A percentile compares a stretch with the other conserved stretches of the same genome.
These are phyloP conservation scores for Hypselothyrea guttata DNA, from an alignment of 2,888 invertebrate genomes.

Conservation along the genomic window DNA sequence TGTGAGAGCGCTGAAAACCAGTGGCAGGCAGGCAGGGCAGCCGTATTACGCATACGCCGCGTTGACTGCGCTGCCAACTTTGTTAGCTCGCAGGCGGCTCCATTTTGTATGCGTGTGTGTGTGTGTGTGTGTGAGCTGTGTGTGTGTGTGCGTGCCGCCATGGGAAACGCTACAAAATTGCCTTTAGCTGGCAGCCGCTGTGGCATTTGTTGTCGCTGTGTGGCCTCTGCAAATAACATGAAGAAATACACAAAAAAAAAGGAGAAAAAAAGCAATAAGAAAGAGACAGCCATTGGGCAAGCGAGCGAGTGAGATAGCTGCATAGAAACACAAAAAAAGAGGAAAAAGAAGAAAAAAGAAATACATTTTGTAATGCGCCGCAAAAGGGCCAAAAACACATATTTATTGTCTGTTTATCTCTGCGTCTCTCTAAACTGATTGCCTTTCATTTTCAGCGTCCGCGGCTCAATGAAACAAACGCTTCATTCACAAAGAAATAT, in stretches of 20 bases:
- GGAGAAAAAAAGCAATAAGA: constrained; percentile 17
- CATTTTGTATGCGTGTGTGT: constrained; percentile 38
- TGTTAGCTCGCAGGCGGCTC: constrained; percentile 54
- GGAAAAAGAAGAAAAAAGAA: constrained; percentile 12
- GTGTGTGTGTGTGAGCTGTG: constrained; percentile 2
- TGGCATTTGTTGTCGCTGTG: constrained; percentile 60
- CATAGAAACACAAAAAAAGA: too few species aligned
- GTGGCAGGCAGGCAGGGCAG: constrained; percentile 69
- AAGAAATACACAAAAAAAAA: constrained; percentile 26
- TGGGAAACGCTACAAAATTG: constrained; percentile 65
- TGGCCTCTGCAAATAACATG: constrained; percentile 63
- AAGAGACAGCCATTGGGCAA: constrained; percentile 4
- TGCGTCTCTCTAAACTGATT: constrained; percentile 34
- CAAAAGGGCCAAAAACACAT: constrained; percentile 50
- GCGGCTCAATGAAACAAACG: constrained; percentile 66
- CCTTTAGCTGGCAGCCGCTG: constrained; percentile 55
- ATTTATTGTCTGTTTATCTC: constrained; percentile 74
- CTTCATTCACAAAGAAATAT: constrained; percentile 65
- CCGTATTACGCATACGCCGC: constrained; percentile 76
- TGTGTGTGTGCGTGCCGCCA: constrained; percentile 40
- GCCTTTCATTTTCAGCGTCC: constrained; percentile 33
- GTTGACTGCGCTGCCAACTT: constrained; percentile 59
- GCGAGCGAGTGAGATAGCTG: too few species aligned
- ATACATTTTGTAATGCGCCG: constrained; percentile 52
- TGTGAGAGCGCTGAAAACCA: constrained; percentile 66